These are phyloP conservation scores for Dendrocopos noguchii DNA, from an alignment of 2,113 vertebrate genomes.

Conservation along the genomic window DNA sequence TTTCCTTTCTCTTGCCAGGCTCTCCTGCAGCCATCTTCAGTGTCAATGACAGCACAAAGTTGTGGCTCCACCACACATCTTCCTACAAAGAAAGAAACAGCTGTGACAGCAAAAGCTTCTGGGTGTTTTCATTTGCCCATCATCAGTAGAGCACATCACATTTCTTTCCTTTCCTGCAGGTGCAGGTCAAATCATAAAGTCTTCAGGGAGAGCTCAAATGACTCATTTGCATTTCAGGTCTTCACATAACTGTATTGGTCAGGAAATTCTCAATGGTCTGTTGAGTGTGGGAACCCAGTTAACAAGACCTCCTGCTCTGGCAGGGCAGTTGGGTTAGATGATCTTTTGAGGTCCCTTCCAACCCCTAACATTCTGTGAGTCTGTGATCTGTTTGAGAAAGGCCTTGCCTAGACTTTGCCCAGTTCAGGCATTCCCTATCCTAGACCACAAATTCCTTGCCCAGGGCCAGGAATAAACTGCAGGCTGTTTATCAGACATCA, in stretches of 20 bases:
- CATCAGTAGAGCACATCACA: accelerated
- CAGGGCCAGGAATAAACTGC: neutral
- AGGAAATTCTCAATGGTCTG: neutral
- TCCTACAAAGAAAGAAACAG: neutral
- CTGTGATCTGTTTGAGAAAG: neutral
- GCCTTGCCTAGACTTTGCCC: neutral
- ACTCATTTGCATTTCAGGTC: neutral
- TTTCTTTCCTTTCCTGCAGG: neutral
- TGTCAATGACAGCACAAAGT: neutral
- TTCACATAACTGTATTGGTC: neutral
- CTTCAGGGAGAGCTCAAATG: too few species aligned
- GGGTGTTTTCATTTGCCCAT: neutral
- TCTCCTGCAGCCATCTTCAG: neutral
- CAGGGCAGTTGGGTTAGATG: too few species aligned
- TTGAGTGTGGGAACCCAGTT: neutral
- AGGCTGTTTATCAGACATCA: neutral
- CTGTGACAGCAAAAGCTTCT: neutral
- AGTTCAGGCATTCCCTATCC: neutral
- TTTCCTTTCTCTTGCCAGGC: neutral
- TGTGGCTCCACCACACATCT: neutral
- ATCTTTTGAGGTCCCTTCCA: too few species aligned
- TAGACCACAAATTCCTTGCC: neutral
- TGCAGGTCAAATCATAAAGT: neutral
- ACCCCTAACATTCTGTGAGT: too few species aligned
- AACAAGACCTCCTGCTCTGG: neutral